Evolutionary conservation across 2,888 invertebrate genomes (phyloP).

Genomic region (Lycocerus yunnanus): DNA sequence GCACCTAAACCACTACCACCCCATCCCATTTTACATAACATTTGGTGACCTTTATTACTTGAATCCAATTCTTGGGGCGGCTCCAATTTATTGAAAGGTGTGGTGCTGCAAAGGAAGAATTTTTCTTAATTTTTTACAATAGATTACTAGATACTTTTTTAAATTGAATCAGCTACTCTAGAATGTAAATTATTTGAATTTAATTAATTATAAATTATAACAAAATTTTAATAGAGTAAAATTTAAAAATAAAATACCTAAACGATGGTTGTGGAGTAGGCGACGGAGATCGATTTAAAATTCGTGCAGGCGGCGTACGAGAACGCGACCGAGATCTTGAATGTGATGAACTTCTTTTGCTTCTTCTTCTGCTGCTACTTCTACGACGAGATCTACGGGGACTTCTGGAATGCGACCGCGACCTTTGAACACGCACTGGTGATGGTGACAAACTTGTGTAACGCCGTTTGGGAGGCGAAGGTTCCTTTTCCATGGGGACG

Average conservation of each 20-base stretch:
- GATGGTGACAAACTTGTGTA: constrained; percentile 69
- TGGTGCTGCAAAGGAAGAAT: background rate
- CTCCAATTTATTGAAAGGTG: constrained; percentile 11
- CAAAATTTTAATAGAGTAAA: too few relatives aligned
- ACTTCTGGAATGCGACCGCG: constrained; percentile 57
- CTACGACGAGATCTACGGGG: constrained; percentile 42
- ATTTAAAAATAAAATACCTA: constrained; percentile 6
- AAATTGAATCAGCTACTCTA: too few relatives aligned
- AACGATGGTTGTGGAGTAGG: constrained; percentile 11
- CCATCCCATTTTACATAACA: constrained; percentile 99
- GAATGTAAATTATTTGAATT: too few relatives aligned
- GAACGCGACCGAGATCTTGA: constrained; percentile 56
- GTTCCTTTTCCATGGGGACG: constrained; percentile 73
- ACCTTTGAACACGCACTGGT: constrained; percentile 48
- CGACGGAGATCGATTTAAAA: constrained; percentile 45
- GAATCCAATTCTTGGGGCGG: constrained; percentile 66
- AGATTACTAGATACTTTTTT: too few relatives aligned
- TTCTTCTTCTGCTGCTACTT: constrained; percentile 50
- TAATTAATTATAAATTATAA: too few relatives aligned
- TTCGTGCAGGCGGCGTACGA: constrained; percentile 54
- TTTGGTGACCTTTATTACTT: constrained; percentile 95
- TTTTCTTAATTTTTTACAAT: background rate
- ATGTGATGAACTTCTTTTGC: constrained; percentile 51
- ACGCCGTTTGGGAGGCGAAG: constrained; percentile 73
- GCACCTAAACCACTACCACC: constrained; percentile 92